Percentiles rank a stretch among this genome's conserved stretches.
Evolutionary conservation across 2,113 vertebrate genomes (phyloP).

Genomic region (Tringa solitaria): DNA sequence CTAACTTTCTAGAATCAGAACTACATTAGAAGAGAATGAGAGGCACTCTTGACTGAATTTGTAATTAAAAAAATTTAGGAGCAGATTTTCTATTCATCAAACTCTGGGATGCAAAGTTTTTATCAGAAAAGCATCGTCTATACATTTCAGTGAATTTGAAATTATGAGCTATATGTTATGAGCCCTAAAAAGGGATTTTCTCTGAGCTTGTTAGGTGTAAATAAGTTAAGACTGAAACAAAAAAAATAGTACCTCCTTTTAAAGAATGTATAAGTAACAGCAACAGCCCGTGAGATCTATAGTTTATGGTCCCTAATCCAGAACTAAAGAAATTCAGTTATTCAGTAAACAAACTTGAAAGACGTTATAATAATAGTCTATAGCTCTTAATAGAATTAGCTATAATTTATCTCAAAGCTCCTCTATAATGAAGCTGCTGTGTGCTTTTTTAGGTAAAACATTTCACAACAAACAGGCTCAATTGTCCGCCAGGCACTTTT

Average conservation of each 20-base stretch:
- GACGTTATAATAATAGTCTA: conserved; percentile 10
- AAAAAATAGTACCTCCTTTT: not conserved
- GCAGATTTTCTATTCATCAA: not conserved
- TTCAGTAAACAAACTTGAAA: conserved; percentile 52
- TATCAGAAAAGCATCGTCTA: not conserved
- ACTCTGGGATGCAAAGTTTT: not conserved
- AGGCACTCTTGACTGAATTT: not conserved
- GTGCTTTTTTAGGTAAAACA: not conserved
- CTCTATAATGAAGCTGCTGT: not conserved
- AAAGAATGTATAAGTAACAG: conserved; percentile 36
- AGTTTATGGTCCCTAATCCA: not conserved
- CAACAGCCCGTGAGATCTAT: not conserved
- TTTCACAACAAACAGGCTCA: not conserved
- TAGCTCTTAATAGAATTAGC: not conserved
- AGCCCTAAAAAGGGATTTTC: conserved; percentile 1
- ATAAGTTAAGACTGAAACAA: conserved; percentile 56
- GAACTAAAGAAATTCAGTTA: conserved; percentile 56
- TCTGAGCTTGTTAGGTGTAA: conserved; percentile 11
- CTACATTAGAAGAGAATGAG: conserved; percentile 7
- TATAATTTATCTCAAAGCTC: not conserved
- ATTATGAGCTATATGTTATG: not conserved
- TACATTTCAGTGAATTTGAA: conserved; percentile 22
- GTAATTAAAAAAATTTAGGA: conserved; percentile 44
- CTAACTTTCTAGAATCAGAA: conserved; percentile 2
- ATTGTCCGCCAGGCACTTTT: not conserved